Evolutionary conservation across 1,140 invertebrate species (phyloP).

Genomic region (Grapholita molesta): DNA sequence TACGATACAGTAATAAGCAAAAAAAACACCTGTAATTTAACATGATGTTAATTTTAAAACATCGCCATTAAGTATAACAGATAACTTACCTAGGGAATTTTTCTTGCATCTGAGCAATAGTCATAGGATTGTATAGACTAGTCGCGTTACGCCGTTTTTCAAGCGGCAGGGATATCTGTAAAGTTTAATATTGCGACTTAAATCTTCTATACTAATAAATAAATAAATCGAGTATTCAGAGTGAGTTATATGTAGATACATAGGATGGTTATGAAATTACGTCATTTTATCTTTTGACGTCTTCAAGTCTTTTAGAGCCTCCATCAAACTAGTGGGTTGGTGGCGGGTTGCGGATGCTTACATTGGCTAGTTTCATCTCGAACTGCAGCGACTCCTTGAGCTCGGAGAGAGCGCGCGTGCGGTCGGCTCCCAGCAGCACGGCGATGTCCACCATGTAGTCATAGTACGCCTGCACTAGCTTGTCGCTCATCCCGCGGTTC

Average conservation of each 20-base stretch:
- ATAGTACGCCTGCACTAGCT: conserved; percentile 88
- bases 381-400: conserved; percentile 92
- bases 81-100: conserved; percentile 81
- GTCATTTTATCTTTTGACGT: not conserved
- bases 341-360: conserved; percentile 73
- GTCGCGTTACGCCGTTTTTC: conserved; percentile 95
- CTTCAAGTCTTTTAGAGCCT: too few relatives aligned
- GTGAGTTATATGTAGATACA: not conserved
- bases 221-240: not conserved
- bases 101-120: conserved; percentile 84
- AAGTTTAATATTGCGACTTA: conserved; percentile 22
- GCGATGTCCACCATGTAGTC: conserved; percentile 94
- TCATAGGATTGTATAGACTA: conserved; percentile 94
- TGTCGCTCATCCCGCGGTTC: conserved; percentile 88
- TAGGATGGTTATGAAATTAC: too few relatives aligned
- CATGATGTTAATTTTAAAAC: not conserved
- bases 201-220: too few relatives aligned
- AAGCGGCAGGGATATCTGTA: conserved; percentile 90
- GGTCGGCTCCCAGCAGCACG: conserved; percentile 90
- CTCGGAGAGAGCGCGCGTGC: conserved; percentile 83
- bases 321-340: not conserved
- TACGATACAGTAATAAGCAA: too few relatives aligned
- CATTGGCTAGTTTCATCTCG: conserved; percentile 96
- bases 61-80: not conserved
- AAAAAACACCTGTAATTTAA: conserved; percentile 14